These are phyloP conservation scores for Eristalis intricaria DNA, from an alignment of 2,888 invertebrate species.

Conservation along the genomic window DNA sequence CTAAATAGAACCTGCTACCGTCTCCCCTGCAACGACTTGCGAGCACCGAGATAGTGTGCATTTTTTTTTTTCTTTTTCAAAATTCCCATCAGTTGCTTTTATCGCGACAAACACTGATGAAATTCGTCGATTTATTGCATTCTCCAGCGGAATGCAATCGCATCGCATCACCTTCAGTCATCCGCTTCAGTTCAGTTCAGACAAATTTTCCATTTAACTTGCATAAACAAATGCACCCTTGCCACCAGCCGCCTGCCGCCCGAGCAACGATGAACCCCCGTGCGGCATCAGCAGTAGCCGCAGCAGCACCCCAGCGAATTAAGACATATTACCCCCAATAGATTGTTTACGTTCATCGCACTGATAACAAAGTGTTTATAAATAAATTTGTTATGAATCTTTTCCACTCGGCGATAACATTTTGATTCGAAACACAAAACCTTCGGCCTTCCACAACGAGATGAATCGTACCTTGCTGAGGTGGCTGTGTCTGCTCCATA, in stretches of 20 bases:
- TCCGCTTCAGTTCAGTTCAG: not conserved
- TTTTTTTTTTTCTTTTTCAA: too few relatives aligned
- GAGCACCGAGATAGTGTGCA: too few relatives aligned
- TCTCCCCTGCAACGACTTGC: too few relatives aligned
- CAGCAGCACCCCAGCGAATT: not conserved
- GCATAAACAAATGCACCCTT: not conserved
- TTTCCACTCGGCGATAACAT: not conserved
- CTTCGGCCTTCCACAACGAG: constrained; percentile 4
- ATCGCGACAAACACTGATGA: not conserved
- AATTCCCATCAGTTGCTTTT: not conserved
- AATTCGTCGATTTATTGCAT: not conserved
- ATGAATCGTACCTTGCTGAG: constrained; percentile 2
- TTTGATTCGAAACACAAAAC: not conserved
- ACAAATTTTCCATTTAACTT: constrained; percentile 4
- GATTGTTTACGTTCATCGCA: not conserved
- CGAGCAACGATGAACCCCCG: not conserved
- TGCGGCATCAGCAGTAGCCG: not conserved
- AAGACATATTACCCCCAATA: not conserved
- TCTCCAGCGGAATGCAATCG: not conserved
- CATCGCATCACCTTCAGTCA: not conserved
- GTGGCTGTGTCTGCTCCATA: not conserved
- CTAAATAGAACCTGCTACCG: too few relatives aligned
- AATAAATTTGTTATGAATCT: not conserved
- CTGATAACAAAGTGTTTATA: not conserved
- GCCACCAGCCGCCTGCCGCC: not conserved